Conservation (phyloP, 2,113 vertebrate species). For the Lipophrys pholis region DNA sequence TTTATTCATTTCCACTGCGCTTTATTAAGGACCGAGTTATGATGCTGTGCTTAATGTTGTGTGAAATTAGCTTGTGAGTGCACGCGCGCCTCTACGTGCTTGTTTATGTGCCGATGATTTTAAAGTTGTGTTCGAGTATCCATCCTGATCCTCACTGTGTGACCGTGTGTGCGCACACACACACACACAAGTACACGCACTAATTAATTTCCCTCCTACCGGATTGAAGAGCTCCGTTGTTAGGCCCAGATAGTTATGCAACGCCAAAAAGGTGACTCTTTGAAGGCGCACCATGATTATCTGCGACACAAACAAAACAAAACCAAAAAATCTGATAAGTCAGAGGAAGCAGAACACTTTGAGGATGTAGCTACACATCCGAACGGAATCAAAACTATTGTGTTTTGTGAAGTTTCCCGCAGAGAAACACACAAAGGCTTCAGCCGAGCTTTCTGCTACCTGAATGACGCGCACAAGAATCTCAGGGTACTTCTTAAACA, state of each 20-base stretch:
- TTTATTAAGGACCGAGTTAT: slow-evolving; percentile 56
- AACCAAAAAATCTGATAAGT: slow-evolving; percentile 9
- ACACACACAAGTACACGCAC: slow-evolving; percentile 22
- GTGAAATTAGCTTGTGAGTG: slow-evolving; percentile 65
- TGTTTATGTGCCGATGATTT: slow-evolving; percentile 28
- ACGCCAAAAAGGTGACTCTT: slow-evolving; percentile 93
- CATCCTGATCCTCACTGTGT: slow-evolving; percentile 12
- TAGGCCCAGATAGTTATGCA: slow-evolving; percentile 95
- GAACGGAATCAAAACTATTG: slow-evolving; percentile 6
- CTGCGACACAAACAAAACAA: slow-evolving; percentile 75
- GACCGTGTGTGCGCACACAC: slow-evolving; percentile 26
- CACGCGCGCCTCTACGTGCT: slow-evolving; percentile 27
- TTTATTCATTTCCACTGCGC: slow-evolving; percentile 54
- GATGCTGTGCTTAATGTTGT: slow-evolving; percentile 73
- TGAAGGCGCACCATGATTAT: slow-evolving; percentile 98
- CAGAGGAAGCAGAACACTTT: slow-evolving; percentile 7
- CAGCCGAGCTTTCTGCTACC: slow-evolving; percentile 75
- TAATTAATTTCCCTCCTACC: slow-evolving; percentile 78
- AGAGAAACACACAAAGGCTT: background rate
- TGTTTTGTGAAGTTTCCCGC: background rate
- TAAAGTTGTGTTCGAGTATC: slow-evolving; percentile 15
- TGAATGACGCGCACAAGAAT: slow-evolving; percentile 95
- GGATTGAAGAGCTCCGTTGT: slow-evolving; percentile 95
- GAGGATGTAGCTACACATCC: background rate
- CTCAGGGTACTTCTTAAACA: slow-evolving; percentile 95